phyloP scores from a whole-genome alignment of 2,888 invertebrate species.

The Cyrtodaria siliqua region DNA sequence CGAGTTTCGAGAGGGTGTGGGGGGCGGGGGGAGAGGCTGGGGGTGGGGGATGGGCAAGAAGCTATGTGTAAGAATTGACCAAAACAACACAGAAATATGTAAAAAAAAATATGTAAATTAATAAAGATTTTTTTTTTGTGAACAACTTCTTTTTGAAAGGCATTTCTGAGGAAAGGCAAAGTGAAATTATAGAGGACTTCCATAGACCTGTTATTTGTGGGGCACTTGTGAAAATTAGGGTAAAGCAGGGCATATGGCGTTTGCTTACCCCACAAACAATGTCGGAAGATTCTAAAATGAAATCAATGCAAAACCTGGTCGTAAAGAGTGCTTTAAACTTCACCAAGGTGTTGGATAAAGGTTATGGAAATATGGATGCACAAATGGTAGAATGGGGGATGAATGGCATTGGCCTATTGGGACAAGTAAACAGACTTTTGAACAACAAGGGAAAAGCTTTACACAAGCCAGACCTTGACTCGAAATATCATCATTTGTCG shows the following conservation, averaged over 20 bases:
- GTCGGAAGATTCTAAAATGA: slow-evolving; percentile 31
- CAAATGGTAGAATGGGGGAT: slow-evolving; percentile 10
- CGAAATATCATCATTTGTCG: slow-evolving; percentile 21
- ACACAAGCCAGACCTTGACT: slow-evolving; percentile 17
- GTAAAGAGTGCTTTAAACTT: slow-evolving; percentile 23
- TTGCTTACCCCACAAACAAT: slow-evolving; percentile 24
- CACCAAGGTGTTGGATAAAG: slow-evolving; percentile 22
- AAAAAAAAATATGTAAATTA: too few relatives aligned
- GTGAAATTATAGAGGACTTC: slow-evolving; percentile 25
- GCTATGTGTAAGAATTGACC: too few relatives aligned
- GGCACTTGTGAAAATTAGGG: slow-evolving; percentile 23
- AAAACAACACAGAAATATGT: too few relatives aligned
- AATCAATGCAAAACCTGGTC: slow-evolving; percentile 15
- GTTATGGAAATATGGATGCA: slow-evolving; percentile 6
- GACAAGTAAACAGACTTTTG: slow-evolving; percentile 20
- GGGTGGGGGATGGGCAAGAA: too few relatives aligned
- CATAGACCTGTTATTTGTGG: slow-evolving; percentile 39
- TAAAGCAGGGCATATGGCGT: slow-evolving; percentile 38
- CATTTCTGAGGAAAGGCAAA: slow-evolving; percentile 20
- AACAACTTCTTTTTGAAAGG: slow-evolving; percentile 21
- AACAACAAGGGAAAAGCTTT: slow-evolving; percentile 18
- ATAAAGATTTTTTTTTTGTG: too few relatives aligned
- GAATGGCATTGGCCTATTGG: slow-evolving; percentile 12
- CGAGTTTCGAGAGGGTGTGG: too few relatives aligned
- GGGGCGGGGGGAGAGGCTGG: too few relatives aligned